Percentiles rank a stretch among this genome's conserved stretches.
Conservation (phyloP, 2,113 vertebrate genomes). For the Thermophis baileyi region DNA sequence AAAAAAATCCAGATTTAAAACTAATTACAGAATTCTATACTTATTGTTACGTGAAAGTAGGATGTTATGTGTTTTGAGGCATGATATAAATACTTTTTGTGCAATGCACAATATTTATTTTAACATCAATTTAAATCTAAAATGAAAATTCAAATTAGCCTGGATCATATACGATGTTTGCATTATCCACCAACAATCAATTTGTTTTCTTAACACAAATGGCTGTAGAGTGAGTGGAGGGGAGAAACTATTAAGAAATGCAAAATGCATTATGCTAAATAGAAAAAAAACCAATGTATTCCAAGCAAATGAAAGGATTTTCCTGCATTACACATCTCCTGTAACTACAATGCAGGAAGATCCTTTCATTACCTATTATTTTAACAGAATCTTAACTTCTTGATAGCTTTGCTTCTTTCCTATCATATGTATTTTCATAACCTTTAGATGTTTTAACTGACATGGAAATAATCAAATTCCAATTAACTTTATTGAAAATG, state of each 20-base stretch:
- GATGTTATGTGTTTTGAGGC: background rate
- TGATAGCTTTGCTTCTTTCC: background rate
- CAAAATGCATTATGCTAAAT: background rate
- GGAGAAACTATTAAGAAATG: background rate
- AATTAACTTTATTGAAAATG: background rate
- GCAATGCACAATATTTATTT: constrained; percentile 21
- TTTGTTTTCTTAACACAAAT: constrained; percentile 10
- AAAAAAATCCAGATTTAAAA: constrained; percentile 12
- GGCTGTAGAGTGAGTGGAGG: background rate
- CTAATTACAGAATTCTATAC: constrained; percentile 25
- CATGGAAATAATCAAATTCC: background rate
- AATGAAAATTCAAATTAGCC: background rate
- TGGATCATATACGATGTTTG: background rate
- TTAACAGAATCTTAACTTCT: background rate
- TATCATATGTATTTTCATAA: background rate
- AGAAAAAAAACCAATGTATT: background rate
- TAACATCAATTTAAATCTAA: background rate
- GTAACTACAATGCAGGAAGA: background rate
- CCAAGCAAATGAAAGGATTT: background rate
- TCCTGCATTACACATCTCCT: background rate
- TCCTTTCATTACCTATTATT: background rate
- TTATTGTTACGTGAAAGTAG: background rate
- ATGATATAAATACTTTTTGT: background rate
- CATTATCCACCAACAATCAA: background rate
- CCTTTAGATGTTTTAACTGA: background rate